Evolutionary conservation across 2,888 invertebrate genomes (phyloP), one percentile per base, ranked within the genome.

Genomic region (Actias luna): DNA sequence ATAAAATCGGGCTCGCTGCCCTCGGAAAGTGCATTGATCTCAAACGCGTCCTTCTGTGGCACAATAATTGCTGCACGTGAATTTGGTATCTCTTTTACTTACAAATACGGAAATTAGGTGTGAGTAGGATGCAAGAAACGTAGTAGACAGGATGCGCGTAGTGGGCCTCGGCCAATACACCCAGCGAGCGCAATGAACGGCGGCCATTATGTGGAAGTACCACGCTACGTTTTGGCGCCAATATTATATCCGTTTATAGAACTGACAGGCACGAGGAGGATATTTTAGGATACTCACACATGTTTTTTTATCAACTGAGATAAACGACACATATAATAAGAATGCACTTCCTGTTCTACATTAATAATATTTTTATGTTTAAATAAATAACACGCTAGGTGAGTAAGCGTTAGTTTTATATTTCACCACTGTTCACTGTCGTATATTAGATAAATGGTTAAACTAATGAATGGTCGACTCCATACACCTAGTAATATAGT

Each of bases 1-100:
- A 88, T 89, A 90, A 91, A 89, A 91, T 85, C 86, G 80, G 82
- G 85, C 88, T 81, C 83, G 84, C 83, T 89, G 89, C 90, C 92
- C 90, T 91, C 92, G 87, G 84, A 87, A 90, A 92, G 92, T 92
- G 92, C 92, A 92, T 92, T 92, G 92, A 91, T 92, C 92, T 91
- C 88, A 75, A 78, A 78, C 78, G 86, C 89, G 89, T 92, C 92
- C 92, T 92, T 90, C 88, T 89, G 82, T 82, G 82, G 88, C 83
- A 87, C 88, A 88, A 90, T 90, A 90, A 89, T 90, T 86, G 87
- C 82, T 89, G 90, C 88, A 89, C 84, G 88, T 88, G 86, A 90
- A 87, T 78, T 77, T 67, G 72, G 75, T 77, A 73, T 90, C 91
- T 83, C 89, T 84, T 84, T 89, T 84, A 74, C 77, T 75, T 78